A percentile compares a stretch with the other conserved stretches of the same genome.
phyloP scores from a whole-genome alignment of 64 coral and sea anemone genomes.

The Cladopsammia gracilis region DNA sequence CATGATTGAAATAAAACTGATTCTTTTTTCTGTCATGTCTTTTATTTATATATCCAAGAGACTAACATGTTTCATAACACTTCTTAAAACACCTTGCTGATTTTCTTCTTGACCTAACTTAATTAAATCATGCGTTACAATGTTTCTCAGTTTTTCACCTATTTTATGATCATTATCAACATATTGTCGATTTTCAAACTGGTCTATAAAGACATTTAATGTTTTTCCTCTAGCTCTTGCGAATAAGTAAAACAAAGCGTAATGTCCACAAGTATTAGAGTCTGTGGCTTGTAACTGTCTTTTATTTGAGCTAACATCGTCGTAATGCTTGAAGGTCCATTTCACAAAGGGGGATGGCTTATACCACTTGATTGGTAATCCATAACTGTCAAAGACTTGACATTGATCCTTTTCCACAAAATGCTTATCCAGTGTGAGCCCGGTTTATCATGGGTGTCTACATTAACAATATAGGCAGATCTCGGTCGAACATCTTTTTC shows the following conservation, averaged over 20 bases:
- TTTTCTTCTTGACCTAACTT: too few species aligned
- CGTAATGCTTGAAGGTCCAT: neutral
- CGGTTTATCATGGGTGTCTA: neutral
- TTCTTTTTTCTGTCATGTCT: too few species aligned
- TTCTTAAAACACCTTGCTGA: too few species aligned
- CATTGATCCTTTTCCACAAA: neutral
- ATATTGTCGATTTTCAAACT: neutral
- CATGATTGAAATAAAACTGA: too few species aligned
- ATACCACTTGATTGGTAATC: neutral
- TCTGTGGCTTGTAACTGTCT: neutral
- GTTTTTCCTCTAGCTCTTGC: neutral
- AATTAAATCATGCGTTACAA: too few species aligned
- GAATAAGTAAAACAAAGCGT: neutral
- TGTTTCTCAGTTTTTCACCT: too few species aligned
- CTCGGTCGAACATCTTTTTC: neutral
- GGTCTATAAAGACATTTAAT: neutral
- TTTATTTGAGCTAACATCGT: neutral
- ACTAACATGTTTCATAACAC: too few species aligned
- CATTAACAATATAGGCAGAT: neutral
- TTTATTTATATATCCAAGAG: too few species aligned
- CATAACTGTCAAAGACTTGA: neutral
- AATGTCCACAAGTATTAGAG: neutral
- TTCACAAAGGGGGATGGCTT: neutral
- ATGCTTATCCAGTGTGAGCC: neutral
- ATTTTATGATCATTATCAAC: conserved; percentile 1